Evolutionary conservation across 2,888 invertebrate genomes (phyloP), one percentile per base, ranked within the genome.

Genomic region (Orthosia gothica): DNA sequence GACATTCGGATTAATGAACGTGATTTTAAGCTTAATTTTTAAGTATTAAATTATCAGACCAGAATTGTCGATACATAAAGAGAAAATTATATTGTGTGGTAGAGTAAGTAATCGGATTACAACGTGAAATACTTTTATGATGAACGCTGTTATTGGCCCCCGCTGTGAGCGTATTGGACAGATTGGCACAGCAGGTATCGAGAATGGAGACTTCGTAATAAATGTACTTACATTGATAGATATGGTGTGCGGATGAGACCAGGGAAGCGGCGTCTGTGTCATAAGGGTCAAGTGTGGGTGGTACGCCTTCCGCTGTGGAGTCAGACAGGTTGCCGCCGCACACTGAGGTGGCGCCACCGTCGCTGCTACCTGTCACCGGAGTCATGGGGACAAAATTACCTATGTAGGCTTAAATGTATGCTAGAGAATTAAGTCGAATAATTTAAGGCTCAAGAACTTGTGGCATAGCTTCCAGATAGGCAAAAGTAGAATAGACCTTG

Each of bases 281-380:
- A 86, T 97, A 97, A 63, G 97, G 97, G 89, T 97, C 97, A 62
- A 97, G 96, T n/a, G 97, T 97, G 4, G 97, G 97, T 7, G 97
- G 97, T 74, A 97, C 97, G 90, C 98, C 98, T 90, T 98, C 98
- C 20, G 98, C 98, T 20, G 98, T 98, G 9, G 98, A 98, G 93
- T 98, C 98, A 0, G 98, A 98, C 62, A 98, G 95, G 93, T 98
- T 98, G n/a, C 98, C 98, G 49, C 98, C 98, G 87, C 98, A 98
- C 79, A 98, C 98, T 16, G 97, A 97, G 65, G 98, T 98, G 5
- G 98, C 98, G 18, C 98, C 98, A 23, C 98, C 98, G 92, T 99
- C 99, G 88, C 98, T 98, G 93, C 98, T 98, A 82, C 97, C 97
- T 94, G 94, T 94, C 90, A 93, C 91, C 94, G 91, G 91, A 90